Base-by-base conservation (phyloP, 2,888 invertebrate species). In the Lasioglossum villosulum region DNA sequence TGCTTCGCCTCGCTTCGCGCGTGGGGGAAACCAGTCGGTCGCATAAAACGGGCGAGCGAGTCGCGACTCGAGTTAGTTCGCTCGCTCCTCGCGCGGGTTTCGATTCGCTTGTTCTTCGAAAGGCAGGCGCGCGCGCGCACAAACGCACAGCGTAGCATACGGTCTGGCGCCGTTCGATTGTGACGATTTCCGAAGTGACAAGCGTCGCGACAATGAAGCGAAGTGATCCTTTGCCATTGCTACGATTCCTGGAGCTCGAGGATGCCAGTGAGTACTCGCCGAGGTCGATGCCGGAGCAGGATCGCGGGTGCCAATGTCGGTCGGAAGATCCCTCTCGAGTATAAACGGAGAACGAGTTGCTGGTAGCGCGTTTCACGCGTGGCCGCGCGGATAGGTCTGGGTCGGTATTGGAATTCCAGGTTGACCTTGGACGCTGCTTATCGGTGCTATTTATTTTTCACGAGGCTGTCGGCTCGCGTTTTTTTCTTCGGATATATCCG, bases 1-100 rank as follows among this genome's bases (percentile, higher is more conserved):
- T n/a, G n/a, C n/a, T n/a, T 10, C 76, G 73, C 16, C 34, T 75
- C 39, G 52, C 52, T 30, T 19, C 37, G 70, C 84, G 82, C 37
- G 78, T 87, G 91, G 91, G 92, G 87, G 92, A 91, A 91, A 90
- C 92, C 92, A 90, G 92, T 92, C 92, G 86, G 87, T 93, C 92
- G 92, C 92, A 94, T 94, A 94, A 94, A 94, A 93, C 93, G 92
- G 88, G 89, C 90, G 90, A 88, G 89, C 92, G 88, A 92, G 92
- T 93, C 93, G 92, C 91, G 90, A 89, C 86, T 90, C 92, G 89
- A 92, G 92, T 93, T 94, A 94, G 94, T 94, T 93, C 91, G 94
- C 93, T 92, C 91, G 93, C 91, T 93, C 91, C 87, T 92, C 90
- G 84, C 80, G 80, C 52, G 85, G n/a, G 78, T 75, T 19, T 86